Evolutionary conservation across 2,797 vertebrate species (phyloP).

Genomic region (Siniperca scherzeri): DNA sequence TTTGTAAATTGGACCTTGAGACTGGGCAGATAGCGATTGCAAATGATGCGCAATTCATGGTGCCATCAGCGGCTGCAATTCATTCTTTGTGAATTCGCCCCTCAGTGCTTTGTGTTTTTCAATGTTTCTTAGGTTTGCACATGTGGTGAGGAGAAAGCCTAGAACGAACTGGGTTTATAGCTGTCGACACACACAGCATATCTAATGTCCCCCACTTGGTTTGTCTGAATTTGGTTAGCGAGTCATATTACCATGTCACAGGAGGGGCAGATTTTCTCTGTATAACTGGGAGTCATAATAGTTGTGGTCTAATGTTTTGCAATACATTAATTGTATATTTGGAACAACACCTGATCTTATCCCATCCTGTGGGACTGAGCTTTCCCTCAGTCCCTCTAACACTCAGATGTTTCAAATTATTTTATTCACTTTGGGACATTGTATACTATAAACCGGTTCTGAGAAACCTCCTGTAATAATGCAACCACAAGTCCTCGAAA

Average conservation of each 20-base stretch:
- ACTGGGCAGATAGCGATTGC: no score
- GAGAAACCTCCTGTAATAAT: neutral
- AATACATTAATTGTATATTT: slow-evolving; percentile 5
- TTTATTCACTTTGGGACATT: neutral
- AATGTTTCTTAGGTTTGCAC: neutral
- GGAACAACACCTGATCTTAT: slow-evolving; percentile 7
- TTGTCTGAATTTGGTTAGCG: slow-evolving; percentile 12
- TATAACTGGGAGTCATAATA: slow-evolving; percentile 4
- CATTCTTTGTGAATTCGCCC: no score
- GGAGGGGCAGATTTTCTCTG: slow-evolving; percentile 1
- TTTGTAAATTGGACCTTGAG: no score
- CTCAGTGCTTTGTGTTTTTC: neutral
- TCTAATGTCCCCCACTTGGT: slow-evolving; percentile 2
- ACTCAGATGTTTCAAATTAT: slow-evolving; percentile 2
- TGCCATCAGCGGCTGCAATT: no score
- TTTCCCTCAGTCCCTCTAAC: neutral
- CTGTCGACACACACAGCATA: neutral
- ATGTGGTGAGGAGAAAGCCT: neutral
- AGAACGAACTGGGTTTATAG: neutral
- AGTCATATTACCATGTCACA: neutral
- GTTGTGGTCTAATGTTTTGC: slow-evolving; percentile 3
- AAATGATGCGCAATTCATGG: no score
- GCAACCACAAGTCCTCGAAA: neutral
- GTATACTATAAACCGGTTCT: neutral
- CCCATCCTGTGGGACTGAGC: neutral